A percentile compares a stretch with the other conserved stretches of the same genome.
Conservation (phyloP, 2,888 invertebrate genomes). For the Aleiodes leptofemur region DNA sequence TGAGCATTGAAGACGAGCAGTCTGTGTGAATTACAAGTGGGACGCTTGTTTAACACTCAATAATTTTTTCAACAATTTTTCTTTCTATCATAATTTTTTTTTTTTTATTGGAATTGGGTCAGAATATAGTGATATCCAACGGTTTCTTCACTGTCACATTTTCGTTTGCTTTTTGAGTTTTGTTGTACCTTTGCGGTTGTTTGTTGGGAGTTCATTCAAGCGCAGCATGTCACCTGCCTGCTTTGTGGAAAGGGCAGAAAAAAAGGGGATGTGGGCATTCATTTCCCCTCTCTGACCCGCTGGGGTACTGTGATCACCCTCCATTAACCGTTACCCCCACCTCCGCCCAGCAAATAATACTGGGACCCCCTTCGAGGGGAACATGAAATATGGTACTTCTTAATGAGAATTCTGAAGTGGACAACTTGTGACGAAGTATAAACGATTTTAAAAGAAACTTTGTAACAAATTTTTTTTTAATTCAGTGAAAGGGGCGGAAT, state of each 20-base stretch:
- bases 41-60: constrained; percentile 32
- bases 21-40: constrained; percentile 38
- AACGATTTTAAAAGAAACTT: not conserved
- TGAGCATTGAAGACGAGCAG: constrained; percentile 34
- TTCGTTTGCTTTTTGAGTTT: not conserved
- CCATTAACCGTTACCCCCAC: not conserved
- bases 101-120: constrained; percentile 34
- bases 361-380: not conserved
- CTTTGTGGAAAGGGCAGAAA: not conserved
- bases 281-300: not conserved
- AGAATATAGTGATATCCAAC: constrained; percentile 9
- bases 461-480: not conserved
- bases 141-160: constrained; percentile 5
- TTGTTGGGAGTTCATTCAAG: constrained; percentile 20
- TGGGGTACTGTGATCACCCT: not conserved
- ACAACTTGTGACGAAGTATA: not conserved
- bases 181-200: constrained; percentile 18
- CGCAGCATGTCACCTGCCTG: constrained; percentile 14
- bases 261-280: constrained; percentile 1
- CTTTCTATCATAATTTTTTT: not conserved
- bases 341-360: not conserved
- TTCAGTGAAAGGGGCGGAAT: not conserved
- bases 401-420: not conserved
- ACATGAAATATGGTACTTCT: not conserved
- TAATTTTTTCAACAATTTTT: constrained; percentile 1